Evolutionary conservation across 1,140 invertebrate genomes (phyloP).

Genomic region (Prorops nasuta): DNA sequence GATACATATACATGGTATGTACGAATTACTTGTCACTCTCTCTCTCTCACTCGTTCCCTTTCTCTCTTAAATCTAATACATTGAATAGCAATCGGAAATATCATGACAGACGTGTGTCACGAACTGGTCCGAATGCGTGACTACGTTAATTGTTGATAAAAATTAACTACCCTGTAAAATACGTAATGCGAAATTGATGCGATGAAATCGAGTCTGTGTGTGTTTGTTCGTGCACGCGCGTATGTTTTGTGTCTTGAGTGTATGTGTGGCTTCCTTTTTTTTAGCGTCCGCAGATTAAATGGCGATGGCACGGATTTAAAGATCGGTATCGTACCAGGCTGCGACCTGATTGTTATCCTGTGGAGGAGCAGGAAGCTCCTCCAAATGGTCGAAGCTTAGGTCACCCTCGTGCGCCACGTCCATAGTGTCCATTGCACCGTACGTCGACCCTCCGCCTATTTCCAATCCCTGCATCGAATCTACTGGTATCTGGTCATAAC

Average conservation of each 20-base stretch:
- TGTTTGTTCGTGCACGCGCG: constrained; percentile 5
- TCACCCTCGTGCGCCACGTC: constrained; percentile 77
- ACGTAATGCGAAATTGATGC: constrained; percentile 47
- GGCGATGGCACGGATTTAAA: constrained; percentile 60
- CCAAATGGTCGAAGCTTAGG: constrained; percentile 79
- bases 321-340: constrained; percentile 95
- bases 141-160: constrained; percentile 10
- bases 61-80: constrained; percentile 49
- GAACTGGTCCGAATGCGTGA: constrained; percentile 29
- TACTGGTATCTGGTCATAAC: constrained; percentile 96
- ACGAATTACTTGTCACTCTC: constrained; percentile 44
- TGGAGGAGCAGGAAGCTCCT: constrained; percentile 81
- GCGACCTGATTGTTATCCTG: constrained; percentile 87
- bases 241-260: too few relatives aligned
- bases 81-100: constrained; percentile 36
- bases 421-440: constrained; percentile 80
- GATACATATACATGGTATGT: constrained; percentile 51
- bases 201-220: constrained; percentile 7
- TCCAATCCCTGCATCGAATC: constrained; percentile 94
- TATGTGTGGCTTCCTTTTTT: too few relatives aligned
- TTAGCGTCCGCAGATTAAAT: too few relatives aligned
- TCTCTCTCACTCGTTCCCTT: constrained; percentile 3
- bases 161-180: constrained; percentile 47
- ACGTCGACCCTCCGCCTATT: constrained; percentile 72
- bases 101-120: constrained; percentile 21